Base-by-base conservation (phyloP, 2,113 vertebrate genomes). In the Elephantulus edwardii region DNA sequence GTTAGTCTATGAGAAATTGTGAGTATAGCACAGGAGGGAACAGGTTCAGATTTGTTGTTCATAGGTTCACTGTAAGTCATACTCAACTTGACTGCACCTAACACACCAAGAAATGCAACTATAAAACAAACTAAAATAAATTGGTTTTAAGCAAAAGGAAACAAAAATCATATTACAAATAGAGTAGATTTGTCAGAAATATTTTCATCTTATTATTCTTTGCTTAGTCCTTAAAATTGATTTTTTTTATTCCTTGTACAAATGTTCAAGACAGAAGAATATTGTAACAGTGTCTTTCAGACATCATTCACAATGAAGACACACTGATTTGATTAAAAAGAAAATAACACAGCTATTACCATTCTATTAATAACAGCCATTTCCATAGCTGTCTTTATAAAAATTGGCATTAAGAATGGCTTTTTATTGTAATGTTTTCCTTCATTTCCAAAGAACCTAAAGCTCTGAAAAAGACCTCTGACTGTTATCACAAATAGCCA, bases 121-220 rank as follows among this genome's bases (percentile, higher is more conserved):
- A n/a, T n/a, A 90, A 75, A 70, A n/a, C 1, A 62, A 13, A 64
- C 0, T 46, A 48, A 6, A 64, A 48, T 81, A 3, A 48, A 16
- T 19, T n/a, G 17, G 8, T 46, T 83, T 58, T 87, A 71, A 72
- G 8, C 24, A n/a, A 86, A 82, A 72, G 8, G 20, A 78, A 64
- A n/a, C n/a, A n/a, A n/a, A 86, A 72, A 46, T 40, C 8, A 46
- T 78, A 46, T 66, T 16, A 44, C 1, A 46, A 24, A 9, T 19
- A 86, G n/a, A 11, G 42, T 83, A 56, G 44, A 56, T 85, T 77
- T 24, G 44, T 78, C 83, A 52, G 30, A 60, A 86, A 93, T 78
- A 91, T 48, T 48, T 10, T n/a, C 2, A 28, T 58, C 35, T 48
- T 62, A 44, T 56, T 26, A 71, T 22, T 42, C 24, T 42, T 71